Conservation (phyloP, 23 tunicate genomes). For the Phallusia fumigata region DNA sequence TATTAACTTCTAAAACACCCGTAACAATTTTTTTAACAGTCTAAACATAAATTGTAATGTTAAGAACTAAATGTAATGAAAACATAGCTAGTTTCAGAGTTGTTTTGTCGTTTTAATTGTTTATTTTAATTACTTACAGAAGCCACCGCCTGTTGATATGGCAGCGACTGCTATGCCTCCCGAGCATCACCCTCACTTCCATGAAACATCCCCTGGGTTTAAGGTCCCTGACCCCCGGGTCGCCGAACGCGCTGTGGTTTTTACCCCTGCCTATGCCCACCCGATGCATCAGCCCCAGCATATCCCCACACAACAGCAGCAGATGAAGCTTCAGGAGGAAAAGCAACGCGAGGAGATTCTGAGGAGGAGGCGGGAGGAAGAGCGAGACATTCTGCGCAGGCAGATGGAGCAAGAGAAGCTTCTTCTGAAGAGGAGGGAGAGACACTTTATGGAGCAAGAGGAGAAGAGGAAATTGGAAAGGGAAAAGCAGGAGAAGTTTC, state of each 20-base stretch:
- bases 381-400: background rate
- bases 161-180: background rate
- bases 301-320: constrained; percentile 40
- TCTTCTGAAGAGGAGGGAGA: background rate
- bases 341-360: background rate
- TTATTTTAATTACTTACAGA: background rate
- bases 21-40: too few species aligned
- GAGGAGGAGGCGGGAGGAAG: background rate
- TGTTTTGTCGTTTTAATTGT: too few species aligned
- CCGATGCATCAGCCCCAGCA: constrained; percentile 65
- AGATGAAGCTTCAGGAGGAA: background rate
- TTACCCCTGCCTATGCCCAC: constrained; percentile 65
- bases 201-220: background rate
- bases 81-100: too few species aligned
- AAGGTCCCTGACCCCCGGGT: constrained; percentile 16
- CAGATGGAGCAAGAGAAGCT: constrained; percentile 3
- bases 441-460: constrained; percentile 28
- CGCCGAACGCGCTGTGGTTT: constrained; percentile 25
- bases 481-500: constrained; percentile 34
- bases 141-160: background rate
- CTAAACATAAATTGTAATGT: too few species aligned
- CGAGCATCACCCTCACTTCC: constrained; percentile 5
- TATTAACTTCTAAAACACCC: too few species aligned
- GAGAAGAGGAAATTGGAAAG: constrained; percentile 46
- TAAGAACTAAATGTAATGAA: too few species aligned